phyloP scores from a whole-genome alignment of 2,113 vertebrate species.

The Cygnus buccinator region DNA sequence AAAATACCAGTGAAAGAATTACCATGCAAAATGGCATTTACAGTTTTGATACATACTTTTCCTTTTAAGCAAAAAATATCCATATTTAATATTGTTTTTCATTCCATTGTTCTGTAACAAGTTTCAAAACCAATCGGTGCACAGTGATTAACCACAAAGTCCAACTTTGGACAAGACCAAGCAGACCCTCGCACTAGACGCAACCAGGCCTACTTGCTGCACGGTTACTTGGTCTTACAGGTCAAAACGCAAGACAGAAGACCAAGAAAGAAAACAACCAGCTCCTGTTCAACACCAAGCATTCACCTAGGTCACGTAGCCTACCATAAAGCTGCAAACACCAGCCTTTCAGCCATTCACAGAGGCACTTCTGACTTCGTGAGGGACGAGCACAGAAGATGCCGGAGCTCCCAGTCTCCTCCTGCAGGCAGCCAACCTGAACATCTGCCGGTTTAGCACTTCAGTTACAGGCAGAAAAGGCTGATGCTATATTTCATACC shows the following conservation, averaged over 20 bases:
- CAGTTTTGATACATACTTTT: neutral
- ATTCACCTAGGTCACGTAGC: neutral
- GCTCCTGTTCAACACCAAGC: neutral
- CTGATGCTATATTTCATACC: neutral
- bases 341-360: accelerated
- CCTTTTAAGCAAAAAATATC: neutral
- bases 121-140: neutral
- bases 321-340: accelerated
- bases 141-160: neutral
- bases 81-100: neutral
- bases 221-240: neutral
- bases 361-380: accelerated
- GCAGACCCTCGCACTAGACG: neutral
- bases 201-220: neutral
- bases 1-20: neutral
- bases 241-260: neutral
- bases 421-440: accelerated
- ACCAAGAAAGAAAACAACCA: neutral
- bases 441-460: accelerated
- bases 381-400: too few species aligned
- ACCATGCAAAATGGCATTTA: accelerated
- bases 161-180: accelerated
- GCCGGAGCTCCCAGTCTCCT: neutral
- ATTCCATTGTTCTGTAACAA: neutral
- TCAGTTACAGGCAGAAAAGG: neutral